Conservation (phyloP, 2,797 vertebrate species). For the Novumbra hubbsi region DNA sequence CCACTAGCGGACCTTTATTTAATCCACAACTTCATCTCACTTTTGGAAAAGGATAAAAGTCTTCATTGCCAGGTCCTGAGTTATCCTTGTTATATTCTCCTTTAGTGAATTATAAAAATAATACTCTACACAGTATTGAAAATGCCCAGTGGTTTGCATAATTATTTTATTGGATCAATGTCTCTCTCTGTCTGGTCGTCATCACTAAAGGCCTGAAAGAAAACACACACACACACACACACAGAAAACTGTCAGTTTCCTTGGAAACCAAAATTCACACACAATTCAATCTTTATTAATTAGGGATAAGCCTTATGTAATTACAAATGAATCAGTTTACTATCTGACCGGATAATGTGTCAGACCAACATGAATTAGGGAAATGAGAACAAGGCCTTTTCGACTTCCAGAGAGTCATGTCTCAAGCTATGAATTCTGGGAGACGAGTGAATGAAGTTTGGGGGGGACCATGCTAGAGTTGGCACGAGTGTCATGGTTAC, state of each 20-base stretch:
- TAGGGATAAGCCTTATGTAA: conserved; percentile 63
- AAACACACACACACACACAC: conserved; percentile 30
- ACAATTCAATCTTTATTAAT: conserved; percentile 55
- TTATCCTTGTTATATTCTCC: conserved; percentile 20
- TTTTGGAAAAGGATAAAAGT: no score
- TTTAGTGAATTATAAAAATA: conserved; percentile 77
- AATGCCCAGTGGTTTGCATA: conserved; percentile 81
- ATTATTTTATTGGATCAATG: conserved; percentile 69
- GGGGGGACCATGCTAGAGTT: conserved; percentile 52
- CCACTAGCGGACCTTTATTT: no score
- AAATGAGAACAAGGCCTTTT: conserved; percentile 66
- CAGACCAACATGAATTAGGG: conserved; percentile 69
- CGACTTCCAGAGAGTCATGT: conserved; percentile 55
- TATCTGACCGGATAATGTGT: conserved; percentile 63
- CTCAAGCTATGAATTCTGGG: conserved; percentile 53
- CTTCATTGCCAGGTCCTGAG: no score
- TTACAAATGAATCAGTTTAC: conserved; percentile 67
- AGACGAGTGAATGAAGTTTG: conserved; percentile 46
- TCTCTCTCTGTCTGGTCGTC: conserved; percentile 50
- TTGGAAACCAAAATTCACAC: conserved; percentile 62
- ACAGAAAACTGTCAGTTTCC: conserved; percentile 65
- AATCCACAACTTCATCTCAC: no score
- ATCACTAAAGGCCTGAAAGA: conserved; percentile 76
- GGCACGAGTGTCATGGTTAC: conserved; percentile 55
- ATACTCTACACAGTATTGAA: conserved; percentile 71